Evolutionary conservation across 2,888 invertebrate genomes (phyloP), one percentile per base, ranked within the genome.

Genomic region (Thecophora atra): DNA sequence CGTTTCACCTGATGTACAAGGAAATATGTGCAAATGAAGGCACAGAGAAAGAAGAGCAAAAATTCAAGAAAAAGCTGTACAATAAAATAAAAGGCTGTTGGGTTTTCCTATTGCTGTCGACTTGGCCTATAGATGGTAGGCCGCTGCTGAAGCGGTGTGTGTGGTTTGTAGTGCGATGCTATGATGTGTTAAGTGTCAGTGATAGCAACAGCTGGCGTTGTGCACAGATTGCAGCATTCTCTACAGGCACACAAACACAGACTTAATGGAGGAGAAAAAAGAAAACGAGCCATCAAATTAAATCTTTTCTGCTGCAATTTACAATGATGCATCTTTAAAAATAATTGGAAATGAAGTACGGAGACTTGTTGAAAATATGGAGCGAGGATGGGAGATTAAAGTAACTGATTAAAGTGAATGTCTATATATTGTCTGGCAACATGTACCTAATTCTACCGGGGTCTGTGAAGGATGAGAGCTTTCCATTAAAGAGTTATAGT

Each of bases 1-100:
- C 81, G 78, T 58, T 78, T 81, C 82, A 84, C 81, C 84, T 81
- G 81, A 70, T 63, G 37, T 70, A 63, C 70, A 63, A 52, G 70
- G 37, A 70, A 70, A 70, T 63, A 70, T 70, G 62, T 63, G 63
- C 63, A 42, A 42, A 42, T 37, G n/a, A 54, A 42, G 42, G 37
- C 24, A 42, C 67, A 67, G 24, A 67, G 24, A 52, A 37, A 54
- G 15, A 15, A 51, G 4, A 21, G 11, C 2, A 64, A 64, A 26
- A 47, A 4, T 24, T 11, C 26, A 7, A 63, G 44, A 11, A 63
- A 15, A 2, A 63, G 11, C 42, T 7, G 44, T 1, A 6, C 17
- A 5, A 51, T 2, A 17, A 47, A 17, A 17, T 60, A n/a, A 11
- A n/a, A 60, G 60, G 60, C 30, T 30, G 30, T 28, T 60, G n/a